Evolutionary conservation across 2,797 vertebrate genomes (phyloP).

Genomic region (Scleropages formosus): DNA sequence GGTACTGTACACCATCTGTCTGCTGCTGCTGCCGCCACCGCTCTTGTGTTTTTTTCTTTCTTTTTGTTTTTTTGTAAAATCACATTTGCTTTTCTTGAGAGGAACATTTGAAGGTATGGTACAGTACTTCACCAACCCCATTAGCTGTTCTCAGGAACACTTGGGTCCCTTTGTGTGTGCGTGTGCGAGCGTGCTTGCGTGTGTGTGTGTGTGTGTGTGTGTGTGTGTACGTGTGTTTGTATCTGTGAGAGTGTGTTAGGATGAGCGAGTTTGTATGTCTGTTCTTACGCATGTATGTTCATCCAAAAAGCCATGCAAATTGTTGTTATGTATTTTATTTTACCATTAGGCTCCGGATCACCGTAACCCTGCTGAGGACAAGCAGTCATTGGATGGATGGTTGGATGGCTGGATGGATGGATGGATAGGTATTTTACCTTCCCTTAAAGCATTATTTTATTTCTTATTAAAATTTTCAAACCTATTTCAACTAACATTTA

Average conservation of each 20-base stretch:
- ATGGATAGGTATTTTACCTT: too few species aligned
- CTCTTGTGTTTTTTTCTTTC: neutral
- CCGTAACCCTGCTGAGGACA: too few species aligned
- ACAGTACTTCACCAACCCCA: conserved; percentile 28
- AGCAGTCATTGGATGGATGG: too few species aligned
- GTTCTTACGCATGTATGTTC: too few species aligned
- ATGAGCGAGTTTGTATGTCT: neutral
- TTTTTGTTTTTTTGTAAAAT: neutral
- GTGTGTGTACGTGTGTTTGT: conserved; percentile 23
- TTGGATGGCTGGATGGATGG: too few species aligned
- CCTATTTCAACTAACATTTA: too few species aligned
- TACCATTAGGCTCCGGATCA: too few species aligned
- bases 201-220: neutral
- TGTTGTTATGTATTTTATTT: too few species aligned
- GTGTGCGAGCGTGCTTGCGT: neutral
- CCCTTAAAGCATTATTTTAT: too few species aligned
- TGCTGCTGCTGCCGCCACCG: neutral
- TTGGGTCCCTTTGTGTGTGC: conserved; percentile 3
- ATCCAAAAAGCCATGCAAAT: too few species aligned
- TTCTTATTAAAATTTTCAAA: too few species aligned
- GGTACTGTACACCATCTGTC: neutral
- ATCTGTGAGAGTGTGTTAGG: neutral
- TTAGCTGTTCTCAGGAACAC: conserved; percentile 32
- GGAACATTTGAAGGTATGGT: conserved; percentile 26
- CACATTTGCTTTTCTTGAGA: conserved; percentile 15